These are phyloP conservation scores for Pharmacophagus antenor DNA, from an alignment of 2,888 invertebrate species.

Conservation along the genomic window DNA sequence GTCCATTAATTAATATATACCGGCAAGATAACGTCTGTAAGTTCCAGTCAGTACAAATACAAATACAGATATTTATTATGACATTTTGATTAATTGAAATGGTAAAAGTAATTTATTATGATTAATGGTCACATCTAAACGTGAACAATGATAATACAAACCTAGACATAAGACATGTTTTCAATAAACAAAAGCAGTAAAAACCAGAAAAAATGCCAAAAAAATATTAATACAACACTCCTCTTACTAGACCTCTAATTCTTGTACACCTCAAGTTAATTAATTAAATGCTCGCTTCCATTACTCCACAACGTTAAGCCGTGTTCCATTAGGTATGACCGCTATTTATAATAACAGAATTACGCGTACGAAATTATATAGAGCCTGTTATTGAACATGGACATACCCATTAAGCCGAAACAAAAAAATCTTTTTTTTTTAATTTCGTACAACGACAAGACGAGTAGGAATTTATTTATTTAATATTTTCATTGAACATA, in stretches of 20 bases:
- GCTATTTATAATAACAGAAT: conserved; percentile 25
- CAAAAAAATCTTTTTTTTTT: conserved; percentile 4
- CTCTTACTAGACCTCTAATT: not conserved
- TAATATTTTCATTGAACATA: too few species aligned
- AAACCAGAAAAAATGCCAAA: too few species aligned
- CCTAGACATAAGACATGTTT: too few species aligned
- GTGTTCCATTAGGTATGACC: conserved; percentile 19
- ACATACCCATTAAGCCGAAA: conserved; percentile 9
- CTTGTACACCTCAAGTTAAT: conserved; percentile 10
- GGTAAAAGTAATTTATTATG: too few species aligned
- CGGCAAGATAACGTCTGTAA: too few species aligned
- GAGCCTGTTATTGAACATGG: conserved; percentile 2
- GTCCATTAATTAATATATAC: too few species aligned
- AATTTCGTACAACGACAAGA: not conserved
- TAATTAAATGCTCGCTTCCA: conserved; percentile 21
- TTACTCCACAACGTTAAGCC: conserved; percentile 13
- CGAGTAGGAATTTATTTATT: too few species aligned
- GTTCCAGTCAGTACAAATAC: too few species aligned
- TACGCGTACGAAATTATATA: conserved; percentile 3
- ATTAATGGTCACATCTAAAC: too few species aligned
- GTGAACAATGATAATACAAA: too few species aligned
- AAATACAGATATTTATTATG: too few species aligned
- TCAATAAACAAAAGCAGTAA: not conserved
- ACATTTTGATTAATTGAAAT: too few species aligned
- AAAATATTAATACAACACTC: not conserved